These are phyloP conservation scores for Sinella curviseta DNA, from an alignment of 1,140 invertebrate species.

Conservation along the genomic window DNA sequence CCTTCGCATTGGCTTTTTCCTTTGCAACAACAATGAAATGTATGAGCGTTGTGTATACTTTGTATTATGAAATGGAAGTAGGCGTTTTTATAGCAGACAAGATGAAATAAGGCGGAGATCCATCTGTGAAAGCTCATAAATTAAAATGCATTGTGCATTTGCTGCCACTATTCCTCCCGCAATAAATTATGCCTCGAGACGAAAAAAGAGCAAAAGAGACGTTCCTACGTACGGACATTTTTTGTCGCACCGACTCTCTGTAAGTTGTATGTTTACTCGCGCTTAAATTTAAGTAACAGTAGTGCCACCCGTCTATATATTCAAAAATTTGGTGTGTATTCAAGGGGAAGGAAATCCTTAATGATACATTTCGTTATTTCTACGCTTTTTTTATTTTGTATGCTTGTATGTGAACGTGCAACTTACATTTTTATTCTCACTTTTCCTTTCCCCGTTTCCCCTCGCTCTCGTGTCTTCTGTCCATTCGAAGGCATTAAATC, in stretches of 20 bases:
- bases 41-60: not conserved
- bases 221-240: too few species aligned
- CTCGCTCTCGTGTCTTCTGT: too few species aligned
- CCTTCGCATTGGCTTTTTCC: not conserved
- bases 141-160: slow-evolving; percentile 27
- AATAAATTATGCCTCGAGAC: slow-evolving; percentile 18
- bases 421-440: not conserved
- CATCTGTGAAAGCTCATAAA: slow-evolving; percentile 27
- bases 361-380: slow-evolving; percentile 12
- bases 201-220: not conserved
- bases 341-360: slow-evolving; percentile 22
- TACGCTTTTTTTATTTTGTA: not conserved
- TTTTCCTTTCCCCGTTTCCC: not conserved
- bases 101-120: slow-evolving; percentile 26
- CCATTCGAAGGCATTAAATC: not conserved
- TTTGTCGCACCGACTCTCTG: not conserved
- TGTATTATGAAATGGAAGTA: slow-evolving; percentile 2
- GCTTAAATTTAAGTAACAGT: slow-evolving; percentile 1
- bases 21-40: not conserved
- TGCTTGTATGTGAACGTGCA: not conserved
- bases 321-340: not conserved
- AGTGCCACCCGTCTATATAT: not conserved
- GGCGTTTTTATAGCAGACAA: slow-evolving; percentile 9
- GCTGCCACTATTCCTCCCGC: slow-evolving; percentile 9
- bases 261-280: not conserved